Conservation (phyloP, 2,888 invertebrate genomes). For the Pseudoips prasinana region DNA sequence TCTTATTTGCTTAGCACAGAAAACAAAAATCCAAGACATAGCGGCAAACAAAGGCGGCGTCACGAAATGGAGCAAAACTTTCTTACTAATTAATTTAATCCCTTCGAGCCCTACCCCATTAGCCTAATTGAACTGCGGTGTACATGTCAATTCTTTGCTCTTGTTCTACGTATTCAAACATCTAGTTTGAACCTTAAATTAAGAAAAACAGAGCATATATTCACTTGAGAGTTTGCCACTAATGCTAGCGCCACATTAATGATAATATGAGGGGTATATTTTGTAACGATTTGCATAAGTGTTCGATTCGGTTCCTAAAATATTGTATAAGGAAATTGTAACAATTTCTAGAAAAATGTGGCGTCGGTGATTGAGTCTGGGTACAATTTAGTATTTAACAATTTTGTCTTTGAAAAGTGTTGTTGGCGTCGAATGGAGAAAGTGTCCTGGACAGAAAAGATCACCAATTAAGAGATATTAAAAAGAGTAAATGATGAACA, state of each 20-base stretch:
- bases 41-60: constrained; percentile 70
- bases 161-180: constrained; percentile 18
- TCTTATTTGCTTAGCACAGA: constrained; percentile 39
- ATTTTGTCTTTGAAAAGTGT: too few relatives aligned
- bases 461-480: too few relatives aligned
- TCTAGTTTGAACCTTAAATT: constrained; percentile 33
- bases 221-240: constrained; percentile 7
- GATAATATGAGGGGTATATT: constrained; percentile 66
- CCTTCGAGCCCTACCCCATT: constrained; percentile 79
- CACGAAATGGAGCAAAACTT: constrained; percentile 73
- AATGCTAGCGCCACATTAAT: constrained; percentile 57
- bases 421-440: too few relatives aligned
- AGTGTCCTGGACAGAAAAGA: too few relatives aligned
- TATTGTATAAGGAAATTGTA: constrained; percentile 6
- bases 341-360: too few relatives aligned
- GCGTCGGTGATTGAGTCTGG: too few relatives aligned
- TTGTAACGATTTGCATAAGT: constrained; percentile 74
- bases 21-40: constrained; percentile 58
- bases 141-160: constrained; percentile 79
- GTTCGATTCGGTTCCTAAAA: constrained; percentile 40
- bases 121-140: constrained; percentile 81
- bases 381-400: too few relatives aligned
- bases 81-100: constrained; percentile 81
- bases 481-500: too few relatives aligned
- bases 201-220: constrained; percentile 19